These are phyloP conservation scores for Urocyon cinereoargenteus DNA, from an alignment of 2,797 vertebrate genomes.

Conservation along the genomic window DNA sequence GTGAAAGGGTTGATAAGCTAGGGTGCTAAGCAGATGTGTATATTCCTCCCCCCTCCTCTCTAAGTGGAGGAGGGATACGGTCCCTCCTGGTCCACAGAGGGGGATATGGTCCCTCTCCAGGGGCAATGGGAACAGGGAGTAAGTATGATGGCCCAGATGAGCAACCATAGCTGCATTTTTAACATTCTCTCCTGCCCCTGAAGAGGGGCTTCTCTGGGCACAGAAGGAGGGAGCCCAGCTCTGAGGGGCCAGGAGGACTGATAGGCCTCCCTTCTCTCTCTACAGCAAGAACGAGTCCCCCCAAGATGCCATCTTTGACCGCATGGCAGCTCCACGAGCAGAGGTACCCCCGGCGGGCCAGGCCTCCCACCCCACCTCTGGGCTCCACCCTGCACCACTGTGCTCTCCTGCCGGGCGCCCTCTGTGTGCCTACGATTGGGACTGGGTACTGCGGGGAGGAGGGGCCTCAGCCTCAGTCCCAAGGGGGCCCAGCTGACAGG, in stretches of 20 bases:
- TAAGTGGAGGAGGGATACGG: too few species aligned
- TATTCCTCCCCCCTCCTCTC: too few species aligned
- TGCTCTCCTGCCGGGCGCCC: accelerated
- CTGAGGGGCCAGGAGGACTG: neutral
- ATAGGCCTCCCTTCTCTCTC: conserved; percentile 65
- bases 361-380: neutral
- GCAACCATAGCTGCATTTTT: accelerated
- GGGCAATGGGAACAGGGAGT: accelerated
- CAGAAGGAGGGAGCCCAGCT: neutral
- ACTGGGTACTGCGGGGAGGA: accelerated
- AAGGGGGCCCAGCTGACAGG: neutral
- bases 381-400: neutral
- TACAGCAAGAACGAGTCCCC: conserved; percentile 85
- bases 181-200: neutral
- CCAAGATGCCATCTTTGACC: conserved; percentile 77
- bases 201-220: neutral
- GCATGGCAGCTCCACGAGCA: conserved; percentile 84
- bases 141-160: neutral
- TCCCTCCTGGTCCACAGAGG: neutral
- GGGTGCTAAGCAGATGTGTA: accelerated
- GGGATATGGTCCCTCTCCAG: accelerated
- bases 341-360: conserved; percentile 82
- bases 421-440: accelerated
- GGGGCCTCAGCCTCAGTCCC: neutral
- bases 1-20: neutral